Evolutionary conservation across 53 echinoderm and acorn worm species (phyloP).

Genomic region (Paracentrotus lividus): DNA sequence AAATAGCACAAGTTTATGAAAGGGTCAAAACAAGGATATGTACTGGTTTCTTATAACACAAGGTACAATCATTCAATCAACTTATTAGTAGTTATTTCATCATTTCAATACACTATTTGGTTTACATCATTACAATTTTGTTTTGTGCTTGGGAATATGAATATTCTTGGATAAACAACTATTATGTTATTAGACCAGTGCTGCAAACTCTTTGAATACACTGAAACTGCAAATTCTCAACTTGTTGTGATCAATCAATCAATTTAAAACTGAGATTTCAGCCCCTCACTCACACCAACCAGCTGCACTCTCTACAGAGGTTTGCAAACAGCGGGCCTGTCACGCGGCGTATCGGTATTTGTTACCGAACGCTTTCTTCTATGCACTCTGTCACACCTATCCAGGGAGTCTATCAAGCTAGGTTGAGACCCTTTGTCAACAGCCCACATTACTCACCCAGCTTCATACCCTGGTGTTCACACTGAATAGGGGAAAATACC

Average conservation of each 20-base stretch:
- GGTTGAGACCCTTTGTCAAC: conserved; percentile 43
- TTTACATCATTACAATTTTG: not conserved
- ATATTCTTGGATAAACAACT: not conserved
- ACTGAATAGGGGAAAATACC: conserved; percentile 5
- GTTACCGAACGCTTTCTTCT: conserved; percentile 8
- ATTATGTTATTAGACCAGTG: not conserved
- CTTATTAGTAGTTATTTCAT: not conserved
- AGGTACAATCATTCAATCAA: not conserved
- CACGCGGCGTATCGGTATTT: conserved; percentile 42
- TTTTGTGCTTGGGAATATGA: not conserved
- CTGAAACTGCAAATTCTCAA: not conserved
- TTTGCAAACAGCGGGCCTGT: conserved; percentile 41
- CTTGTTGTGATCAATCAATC: conserved; percentile 16
- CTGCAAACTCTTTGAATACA: not conserved
- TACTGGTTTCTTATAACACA: not conserved
- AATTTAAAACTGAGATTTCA: conserved; percentile 45
- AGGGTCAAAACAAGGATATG: no score
- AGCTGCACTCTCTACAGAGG: conserved; percentile 24
- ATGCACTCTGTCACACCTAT: conserved; percentile 30
- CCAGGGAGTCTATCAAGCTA: conserved; percentile 41
- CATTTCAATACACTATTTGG: not conserved
- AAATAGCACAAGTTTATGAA: no score
- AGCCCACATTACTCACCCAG: conserved; percentile 1
- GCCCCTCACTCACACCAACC: not conserved
- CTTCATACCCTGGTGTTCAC: conserved; percentile 22